Evolutionary conservation across 2,888 invertebrate genomes (phyloP), one percentile per base, ranked within the genome.

Genomic region (Phyllotreta striolata): DNA sequence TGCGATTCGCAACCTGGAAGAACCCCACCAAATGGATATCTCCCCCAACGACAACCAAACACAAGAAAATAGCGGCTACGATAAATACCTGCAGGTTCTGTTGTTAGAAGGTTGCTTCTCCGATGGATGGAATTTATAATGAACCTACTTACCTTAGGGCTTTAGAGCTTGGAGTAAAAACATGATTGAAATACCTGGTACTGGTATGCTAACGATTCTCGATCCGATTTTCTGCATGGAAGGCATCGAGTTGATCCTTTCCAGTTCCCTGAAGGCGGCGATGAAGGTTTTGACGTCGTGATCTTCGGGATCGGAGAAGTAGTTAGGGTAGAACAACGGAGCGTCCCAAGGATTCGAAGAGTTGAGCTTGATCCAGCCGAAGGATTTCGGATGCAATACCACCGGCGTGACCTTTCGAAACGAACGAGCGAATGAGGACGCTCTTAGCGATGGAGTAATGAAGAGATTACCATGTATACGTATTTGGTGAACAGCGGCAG

Each of bases 261-360:
- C 82, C 0, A 83, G 81, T 72, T 83, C 82, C 68, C 86, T 83
- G 7, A 86, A 79, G 0, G 75, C 72, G 3, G 77, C 78, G 10
- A 80, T 76, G 59, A 80, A 76, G 0, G 78, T 77, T 62, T 74
- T 76, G 3, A 80, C 67, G 66, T 81, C 81, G 6, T 84, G 63
- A 87, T 83, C 70, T 84, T 87, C 69, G 83, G 84, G 83, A 74
- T 88, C 85, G 0, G 88, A 84, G 75, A 95, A 87, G 79, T 95
- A 97, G 77, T 91, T 92, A 0, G 93, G 91, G 70, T 92, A 87
- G 57, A 94, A 84, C 8, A 85, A 80, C 0, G 95, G 93, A 70
- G 88, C 86, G 0, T 87, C 85, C 70, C 85, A 85, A 0, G 93
- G 92, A 78, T 93, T 87, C 63, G 83, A 87, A 7, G 88, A 89